Conservation (phyloP, 2,113 vertebrate species). For the Promerops cafer region DNA sequence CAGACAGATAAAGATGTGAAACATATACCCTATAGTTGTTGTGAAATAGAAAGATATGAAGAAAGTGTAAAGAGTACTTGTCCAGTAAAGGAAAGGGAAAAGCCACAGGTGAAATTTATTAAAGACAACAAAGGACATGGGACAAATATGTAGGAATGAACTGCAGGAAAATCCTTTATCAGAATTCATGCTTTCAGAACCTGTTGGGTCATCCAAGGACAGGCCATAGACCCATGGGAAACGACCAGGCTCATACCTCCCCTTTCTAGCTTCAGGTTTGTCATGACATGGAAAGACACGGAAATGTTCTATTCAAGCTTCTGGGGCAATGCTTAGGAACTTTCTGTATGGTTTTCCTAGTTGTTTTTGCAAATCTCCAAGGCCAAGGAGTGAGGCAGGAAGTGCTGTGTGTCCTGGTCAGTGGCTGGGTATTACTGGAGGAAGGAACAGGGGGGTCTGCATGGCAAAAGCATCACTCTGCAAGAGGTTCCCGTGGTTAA, state of each 20-base stretch:
- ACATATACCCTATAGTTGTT: neutral
- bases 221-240: neutral
- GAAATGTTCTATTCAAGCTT: neutral
- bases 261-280: neutral
- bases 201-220: neutral
- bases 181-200: neutral
- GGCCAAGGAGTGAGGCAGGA: neutral
- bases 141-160: neutral
- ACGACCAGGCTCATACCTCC: neutral
- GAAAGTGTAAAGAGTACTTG: neutral
- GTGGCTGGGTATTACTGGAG: neutral
- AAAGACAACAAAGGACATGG: neutral
- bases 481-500: neutral
- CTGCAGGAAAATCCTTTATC: neutral
- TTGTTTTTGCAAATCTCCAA: neutral
- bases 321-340: neutral
- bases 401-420: fast-evolving
- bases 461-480: neutral
- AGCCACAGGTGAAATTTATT: neutral
- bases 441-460: neutral
- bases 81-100: neutral
- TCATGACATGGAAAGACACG: fast-evolving
- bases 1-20: neutral
- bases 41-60: neutral
- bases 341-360: neutral